Evolutionary conservation across 30 jellyfish, hydroid and myxozoan genomes (phyloP), one percentile per base, ranked within the genome.

Genomic region (Nemopilema nomurai): DNA sequence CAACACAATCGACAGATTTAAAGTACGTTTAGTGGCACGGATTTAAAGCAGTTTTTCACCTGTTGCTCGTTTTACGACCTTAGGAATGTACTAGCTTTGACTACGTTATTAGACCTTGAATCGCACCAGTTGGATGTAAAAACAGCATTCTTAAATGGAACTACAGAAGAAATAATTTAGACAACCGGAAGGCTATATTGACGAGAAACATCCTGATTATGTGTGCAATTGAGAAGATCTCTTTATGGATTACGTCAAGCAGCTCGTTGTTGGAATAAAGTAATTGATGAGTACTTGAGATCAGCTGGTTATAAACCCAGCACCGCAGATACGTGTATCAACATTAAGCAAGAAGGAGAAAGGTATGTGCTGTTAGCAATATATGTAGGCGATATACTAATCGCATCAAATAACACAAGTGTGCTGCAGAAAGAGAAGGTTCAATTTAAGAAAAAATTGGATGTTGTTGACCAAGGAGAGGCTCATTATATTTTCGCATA

Each of bases 21-120:
- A 29, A 49, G 51, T 81, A 51, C 25, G 7, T 16, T 4, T 64
- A 71, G 21, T 30, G 16, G 70, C 62, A 17, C 22, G 49, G 0
- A 49, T 28, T 4, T 51, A 20, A 16, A 49, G 85, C 13, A n/a
- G n/a, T 7, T 49, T 75, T 41, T 41, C 13, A 41, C 57, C 57
- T 41, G 6, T 41, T 57, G 75, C 49, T 20, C 51, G 41, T 24
- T 75, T 74, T 31, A 8, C 49, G 75, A 74, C 75, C 32, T 74
- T n/a, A 27, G 49, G 49, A 20, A 51, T 25, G 74, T 74, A 75
- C 49, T 74, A 50, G 74, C 85, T 1, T 75, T 75, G 22, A 7
- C 57, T 17, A 4, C 71, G 49, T 29, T 74, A 75, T 27, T 75
- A 74, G 49, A 75, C 41, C 85, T 75, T 75, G 85, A 74, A 1